Percentiles rank a stretch among this genome's conserved stretches.
Conservation (phyloP, 2,888 invertebrate genomes). For the Therioaphis trifolii region DNA sequence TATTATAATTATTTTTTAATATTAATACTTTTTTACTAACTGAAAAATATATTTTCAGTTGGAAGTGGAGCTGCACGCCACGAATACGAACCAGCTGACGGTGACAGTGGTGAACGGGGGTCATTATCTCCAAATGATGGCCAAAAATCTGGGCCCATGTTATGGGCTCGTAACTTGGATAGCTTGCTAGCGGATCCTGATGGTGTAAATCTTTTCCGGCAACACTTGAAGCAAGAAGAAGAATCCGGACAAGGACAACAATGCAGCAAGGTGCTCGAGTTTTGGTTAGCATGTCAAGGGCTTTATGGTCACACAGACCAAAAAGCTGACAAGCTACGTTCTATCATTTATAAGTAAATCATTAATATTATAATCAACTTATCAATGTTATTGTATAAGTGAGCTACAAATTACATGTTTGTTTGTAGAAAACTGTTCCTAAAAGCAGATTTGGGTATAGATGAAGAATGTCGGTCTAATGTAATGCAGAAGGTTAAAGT, state of each 20-base stretch:
- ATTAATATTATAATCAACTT: neutral
- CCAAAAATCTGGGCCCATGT: conserved; percentile 71
- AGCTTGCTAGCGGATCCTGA: conserved; percentile 88
- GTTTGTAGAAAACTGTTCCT: conserved; percentile 66
- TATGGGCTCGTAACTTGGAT: conserved; percentile 89
- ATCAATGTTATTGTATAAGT: conserved; percentile 8
- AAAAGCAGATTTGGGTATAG: conserved; percentile 71
- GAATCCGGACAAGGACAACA: conserved; percentile 77
- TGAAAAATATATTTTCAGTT: conserved; percentile 65
- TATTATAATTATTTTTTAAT: neutral
- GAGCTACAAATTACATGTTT: neutral
- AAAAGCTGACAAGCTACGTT: conserved; percentile 53
- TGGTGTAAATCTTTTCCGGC: conserved; percentile 88
- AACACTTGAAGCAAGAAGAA: conserved; percentile 83
- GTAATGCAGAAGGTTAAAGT: conserved; percentile 71
- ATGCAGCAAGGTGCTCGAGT: conserved; percentile 76
- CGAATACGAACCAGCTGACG: conserved; percentile 46
- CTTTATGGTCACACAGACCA: conserved; percentile 77
- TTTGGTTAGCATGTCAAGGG: conserved; percentile 94
- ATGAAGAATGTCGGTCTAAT: conserved; percentile 76
- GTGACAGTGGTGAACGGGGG: conserved; percentile 66
- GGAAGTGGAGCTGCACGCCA: conserved; percentile 60
- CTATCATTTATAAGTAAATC: conserved; percentile 61
- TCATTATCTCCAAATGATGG: conserved; percentile 74
- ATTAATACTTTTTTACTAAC: conserved; percentile 18